Percentiles rank a stretch among this genome's conserved stretches.
phyloP scores from a whole-genome alignment of 2,888 invertebrate genomes.

The Morpho deidamia region DNA sequence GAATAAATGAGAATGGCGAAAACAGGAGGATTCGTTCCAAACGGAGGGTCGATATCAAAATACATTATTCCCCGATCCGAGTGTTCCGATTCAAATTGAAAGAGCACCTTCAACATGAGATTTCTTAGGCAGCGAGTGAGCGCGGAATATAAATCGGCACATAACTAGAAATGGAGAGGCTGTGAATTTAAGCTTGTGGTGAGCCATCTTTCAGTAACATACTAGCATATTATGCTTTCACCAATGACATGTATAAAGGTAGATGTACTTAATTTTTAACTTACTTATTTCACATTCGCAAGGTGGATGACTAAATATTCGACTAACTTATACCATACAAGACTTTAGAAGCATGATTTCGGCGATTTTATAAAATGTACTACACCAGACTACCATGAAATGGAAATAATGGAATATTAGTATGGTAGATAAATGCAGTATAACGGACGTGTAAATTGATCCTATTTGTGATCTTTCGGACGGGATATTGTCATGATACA shows the following conservation, averaged over 20 bases:
- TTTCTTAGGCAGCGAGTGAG: constrained; percentile 77
- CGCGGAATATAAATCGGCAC: constrained; percentile 77
- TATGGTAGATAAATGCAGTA: too few species aligned
- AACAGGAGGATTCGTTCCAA: constrained; percentile 74
- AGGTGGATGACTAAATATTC: too few species aligned
- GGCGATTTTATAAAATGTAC: too few species aligned
- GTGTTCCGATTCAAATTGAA: constrained; percentile 79
- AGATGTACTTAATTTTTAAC: neutral
- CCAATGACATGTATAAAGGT: neutral
- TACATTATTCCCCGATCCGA: constrained; percentile 78
- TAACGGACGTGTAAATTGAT: too few species aligned
- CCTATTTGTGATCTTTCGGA: too few species aligned
- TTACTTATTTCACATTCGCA: too few species aligned
- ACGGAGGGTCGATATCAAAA: constrained; percentile 76
- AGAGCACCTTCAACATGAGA: constrained; percentile 78
- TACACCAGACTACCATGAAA: too few species aligned
- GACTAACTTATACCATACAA: too few species aligned
- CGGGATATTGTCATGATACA: too few species aligned
- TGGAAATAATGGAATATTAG: too few species aligned
- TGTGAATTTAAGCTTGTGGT: constrained; percentile 70
- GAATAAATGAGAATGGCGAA: constrained; percentile 77
- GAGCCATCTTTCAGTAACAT: constrained; percentile 36
- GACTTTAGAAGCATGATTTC: too few species aligned
- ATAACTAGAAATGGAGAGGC: constrained; percentile 75
- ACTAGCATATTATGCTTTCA: neutral